Percentiles rank a stretch among this genome's conserved stretches.
phyloP scores from a whole-genome alignment of 2,888 invertebrate genomes.

The Aphodius granarius region DNA sequence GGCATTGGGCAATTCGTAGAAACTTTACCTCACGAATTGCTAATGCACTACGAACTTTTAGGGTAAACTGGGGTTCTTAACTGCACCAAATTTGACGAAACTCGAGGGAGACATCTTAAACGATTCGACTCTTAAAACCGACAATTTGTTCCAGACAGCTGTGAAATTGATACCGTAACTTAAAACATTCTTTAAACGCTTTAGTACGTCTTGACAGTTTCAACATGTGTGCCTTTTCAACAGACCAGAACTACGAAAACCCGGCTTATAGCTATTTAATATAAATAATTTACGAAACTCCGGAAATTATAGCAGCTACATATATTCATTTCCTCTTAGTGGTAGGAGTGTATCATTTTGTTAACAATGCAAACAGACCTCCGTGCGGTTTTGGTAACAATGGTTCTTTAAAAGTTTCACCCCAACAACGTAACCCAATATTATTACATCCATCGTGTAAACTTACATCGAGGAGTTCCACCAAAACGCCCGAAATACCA shows the following conservation, averaged over 20 bases:
- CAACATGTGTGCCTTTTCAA: background rate
- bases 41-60: background rate
- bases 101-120: too few relatives aligned
- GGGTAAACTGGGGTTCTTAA: background rate
- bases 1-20: slow-evolving; percentile 7
- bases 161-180: background rate
- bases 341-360: background rate
- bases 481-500: too few relatives aligned
- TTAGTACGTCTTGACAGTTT: background rate
- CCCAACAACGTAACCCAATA: background rate
- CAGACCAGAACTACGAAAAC: background rate
- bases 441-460: background rate
- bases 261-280: background rate
- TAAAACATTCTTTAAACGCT: background rate
- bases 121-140: background rate
- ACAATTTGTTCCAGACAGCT: background rate
- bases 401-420: background rate
- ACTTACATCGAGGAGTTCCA: too few relatives aligned
- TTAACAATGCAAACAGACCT: background rate
- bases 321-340: background rate
- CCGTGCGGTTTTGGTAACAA: background rate
- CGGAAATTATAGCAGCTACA: background rate
- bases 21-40: slow-evolving; percentile 2
- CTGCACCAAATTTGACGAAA: background rate
- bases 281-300: background rate